Percentiles rank a stretch among this genome's conserved stretches.
Conservation (phyloP, 2,797 vertebrate genomes). For the Fistularia tabacaria region DNA sequence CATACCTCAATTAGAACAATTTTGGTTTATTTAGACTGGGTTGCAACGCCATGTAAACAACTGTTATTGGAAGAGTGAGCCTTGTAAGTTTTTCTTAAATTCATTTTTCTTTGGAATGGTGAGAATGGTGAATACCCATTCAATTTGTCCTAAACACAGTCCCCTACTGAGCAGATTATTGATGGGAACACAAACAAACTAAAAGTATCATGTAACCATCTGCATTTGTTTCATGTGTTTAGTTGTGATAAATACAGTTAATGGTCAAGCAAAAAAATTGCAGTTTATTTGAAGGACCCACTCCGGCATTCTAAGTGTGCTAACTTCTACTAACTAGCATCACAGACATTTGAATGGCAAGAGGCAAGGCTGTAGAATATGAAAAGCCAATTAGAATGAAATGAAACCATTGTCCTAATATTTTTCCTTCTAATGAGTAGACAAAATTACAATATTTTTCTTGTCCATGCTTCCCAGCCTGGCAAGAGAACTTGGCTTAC, state of each 20-base stretch:
- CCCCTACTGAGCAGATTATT: no score
- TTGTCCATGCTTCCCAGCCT: conserved; percentile 46
- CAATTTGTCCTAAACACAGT: no score
- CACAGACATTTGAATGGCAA: conserved; percentile 35
- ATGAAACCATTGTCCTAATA: conserved; percentile 50
- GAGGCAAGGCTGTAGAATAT: conserved; percentile 38
- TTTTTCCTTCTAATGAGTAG: conserved; percentile 51
- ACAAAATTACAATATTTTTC: conserved; percentile 53
- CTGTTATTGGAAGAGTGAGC: conserved; percentile 37
- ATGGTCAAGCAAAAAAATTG: no score
- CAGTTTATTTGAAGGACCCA: conserved; percentile 26
- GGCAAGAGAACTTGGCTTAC: conserved; percentile 32
- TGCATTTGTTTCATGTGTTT: no score
- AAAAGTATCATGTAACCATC: no score
- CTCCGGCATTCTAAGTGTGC: conserved; percentile 29
- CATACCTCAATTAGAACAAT: conserved; percentile 64
- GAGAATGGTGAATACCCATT: conserved; percentile 8
- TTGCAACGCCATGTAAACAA: conserved; percentile 66
- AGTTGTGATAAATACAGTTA: no score
- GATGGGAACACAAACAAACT: no score
- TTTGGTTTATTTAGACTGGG: conserved; percentile 67
- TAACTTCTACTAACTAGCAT: conserved; percentile 13
- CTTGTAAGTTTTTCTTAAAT: conserved; percentile 45
- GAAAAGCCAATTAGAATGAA: conserved; percentile 52
- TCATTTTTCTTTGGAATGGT: conserved; percentile 7